Conservation (phyloP, 2,888 invertebrate genomes). For the Mesochorus sp. region DNA sequence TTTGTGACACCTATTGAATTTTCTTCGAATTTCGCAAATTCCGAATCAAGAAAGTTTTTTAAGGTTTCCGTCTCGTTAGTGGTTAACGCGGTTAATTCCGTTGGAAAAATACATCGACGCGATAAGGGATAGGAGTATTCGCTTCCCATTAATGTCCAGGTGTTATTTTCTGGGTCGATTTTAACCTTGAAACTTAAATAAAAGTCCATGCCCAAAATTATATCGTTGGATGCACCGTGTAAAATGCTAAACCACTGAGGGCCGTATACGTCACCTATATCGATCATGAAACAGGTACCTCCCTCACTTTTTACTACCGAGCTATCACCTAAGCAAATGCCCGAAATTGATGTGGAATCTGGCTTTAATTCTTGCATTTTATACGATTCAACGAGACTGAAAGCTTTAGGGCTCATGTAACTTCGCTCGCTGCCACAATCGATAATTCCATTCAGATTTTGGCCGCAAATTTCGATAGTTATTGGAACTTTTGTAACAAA, state of each 20-base stretch:
- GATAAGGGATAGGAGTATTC: slow-evolving; percentile 30
- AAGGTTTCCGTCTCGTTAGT: slow-evolving; percentile 23
- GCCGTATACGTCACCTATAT: slow-evolving; percentile 27
- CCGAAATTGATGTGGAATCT: slow-evolving; percentile 11
- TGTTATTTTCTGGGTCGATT: background rate
- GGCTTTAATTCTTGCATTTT: slow-evolving; percentile 8
- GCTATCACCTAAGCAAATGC: slow-evolving; percentile 39
- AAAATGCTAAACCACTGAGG: slow-evolving; percentile 48
- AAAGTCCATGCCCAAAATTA: slow-evolving; percentile 32
- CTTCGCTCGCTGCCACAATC: slow-evolving; percentile 34
- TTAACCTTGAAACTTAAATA: slow-evolving; percentile 19
- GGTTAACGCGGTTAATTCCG: slow-evolving; percentile 39
- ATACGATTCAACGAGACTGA: too few species aligned
- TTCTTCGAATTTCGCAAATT: slow-evolving; percentile 48
- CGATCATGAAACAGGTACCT: slow-evolving; percentile 36
- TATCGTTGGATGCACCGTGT: background rate
- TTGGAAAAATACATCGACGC: background rate
- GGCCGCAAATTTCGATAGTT: slow-evolving; percentile 43
- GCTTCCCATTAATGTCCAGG: slow-evolving; percentile 35
- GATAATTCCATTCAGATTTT: slow-evolving; percentile 30
- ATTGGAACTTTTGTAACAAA: slow-evolving; percentile 25
- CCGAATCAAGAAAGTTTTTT: slow-evolving; percentile 35
- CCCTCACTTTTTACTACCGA: slow-evolving; percentile 28
- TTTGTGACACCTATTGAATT: slow-evolving; percentile 48
- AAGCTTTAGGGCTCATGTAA: slow-evolving; percentile 1